A percentile compares a stretch with the other conserved stretches of the same genome.
Evolutionary conservation across 2,113 vertebrate genomes (phyloP).

Genomic region (Caranx melampygus): DNA sequence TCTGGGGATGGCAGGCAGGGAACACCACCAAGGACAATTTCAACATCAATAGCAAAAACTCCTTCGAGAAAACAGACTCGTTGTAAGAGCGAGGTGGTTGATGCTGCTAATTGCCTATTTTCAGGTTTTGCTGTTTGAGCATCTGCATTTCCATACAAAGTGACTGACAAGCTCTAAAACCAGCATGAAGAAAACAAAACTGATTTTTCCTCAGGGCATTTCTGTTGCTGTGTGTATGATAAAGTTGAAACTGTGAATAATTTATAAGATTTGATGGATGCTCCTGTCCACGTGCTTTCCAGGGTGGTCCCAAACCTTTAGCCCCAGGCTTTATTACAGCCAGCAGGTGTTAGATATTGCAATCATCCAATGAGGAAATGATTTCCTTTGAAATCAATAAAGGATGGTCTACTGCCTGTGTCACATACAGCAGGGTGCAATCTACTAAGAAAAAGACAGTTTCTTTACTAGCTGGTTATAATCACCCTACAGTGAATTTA

Average conservation of each 20-base stretch:
- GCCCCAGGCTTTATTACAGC: conserved; percentile 17
- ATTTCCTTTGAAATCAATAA: conserved; percentile 52
- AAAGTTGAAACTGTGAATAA: conserved; percentile 54
- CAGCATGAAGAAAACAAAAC: conserved; percentile 35
- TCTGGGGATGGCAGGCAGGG: conserved; percentile 50
- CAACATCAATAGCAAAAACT: conserved; percentile 46
- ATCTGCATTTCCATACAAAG: conserved; percentile 66
- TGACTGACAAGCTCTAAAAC: conserved; percentile 47
- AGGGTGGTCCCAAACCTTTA: conserved; percentile 31
- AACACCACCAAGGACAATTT: conserved; percentile 72
- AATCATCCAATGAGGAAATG: conserved; percentile 40
- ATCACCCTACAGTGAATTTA: conserved; percentile 1
- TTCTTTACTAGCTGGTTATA: conserved; percentile 15
- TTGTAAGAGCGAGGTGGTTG: conserved; percentile 48
- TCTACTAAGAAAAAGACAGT: neutral
- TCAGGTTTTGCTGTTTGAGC: conserved; percentile 66
- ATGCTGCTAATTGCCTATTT: conserved; percentile 76
- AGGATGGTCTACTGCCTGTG: conserved; percentile 3
- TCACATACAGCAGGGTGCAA: neutral
- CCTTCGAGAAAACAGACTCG: conserved; percentile 37
- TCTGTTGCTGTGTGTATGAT: conserved; percentile 27
- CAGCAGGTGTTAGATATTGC: conserved; percentile 46
- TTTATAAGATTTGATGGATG: conserved; percentile 58
- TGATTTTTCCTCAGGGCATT: conserved; percentile 31
- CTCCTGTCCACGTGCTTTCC: conserved; percentile 19